phyloP scores from a whole-genome alignment of 2,888 invertebrate genomes.

The Leptinotarsa haldemani region DNA sequence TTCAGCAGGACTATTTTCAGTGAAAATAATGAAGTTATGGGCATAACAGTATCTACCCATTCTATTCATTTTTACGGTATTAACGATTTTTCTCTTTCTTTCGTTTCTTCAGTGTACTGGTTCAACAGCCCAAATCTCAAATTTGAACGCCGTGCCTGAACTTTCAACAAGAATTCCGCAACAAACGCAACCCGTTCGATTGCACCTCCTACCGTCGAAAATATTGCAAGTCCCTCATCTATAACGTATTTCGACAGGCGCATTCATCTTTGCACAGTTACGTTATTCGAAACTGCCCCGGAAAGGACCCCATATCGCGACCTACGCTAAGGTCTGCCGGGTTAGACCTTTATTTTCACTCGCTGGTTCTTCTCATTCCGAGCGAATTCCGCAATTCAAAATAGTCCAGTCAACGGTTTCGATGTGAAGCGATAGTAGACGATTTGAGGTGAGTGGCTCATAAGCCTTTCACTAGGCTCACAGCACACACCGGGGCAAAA shows the following conservation, averaged over 20 bases:
- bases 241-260: constrained; percentile 18
- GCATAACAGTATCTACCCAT: no score
- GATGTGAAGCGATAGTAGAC: no score
- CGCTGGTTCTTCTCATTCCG: not conserved
- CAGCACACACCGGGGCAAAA: no score
- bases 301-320: constrained; percentile 27
- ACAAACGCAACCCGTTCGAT: constrained; percentile 10
- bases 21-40: no score
- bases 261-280: constrained; percentile 26
- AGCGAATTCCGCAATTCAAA: constrained; percentile 16
- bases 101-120: not conserved
- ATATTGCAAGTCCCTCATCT: not conserved
- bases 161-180: not conserved
- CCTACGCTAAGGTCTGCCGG: constrained; percentile 25
- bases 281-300: constrained; percentile 23
- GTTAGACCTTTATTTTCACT: constrained; percentile 20
- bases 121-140: not conserved
- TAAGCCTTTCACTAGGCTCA: no score
- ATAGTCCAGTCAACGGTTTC: not conserved
- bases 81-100: no score
- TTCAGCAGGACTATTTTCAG: no score
- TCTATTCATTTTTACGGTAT: no score
- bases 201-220: constrained; percentile 10
- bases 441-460: no score
- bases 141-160: not conserved